Evolutionary conservation across 2,888 invertebrate species (phyloP), one percentile per base, ranked within the genome.

Genomic region (Cynaeus angustus): DNA sequence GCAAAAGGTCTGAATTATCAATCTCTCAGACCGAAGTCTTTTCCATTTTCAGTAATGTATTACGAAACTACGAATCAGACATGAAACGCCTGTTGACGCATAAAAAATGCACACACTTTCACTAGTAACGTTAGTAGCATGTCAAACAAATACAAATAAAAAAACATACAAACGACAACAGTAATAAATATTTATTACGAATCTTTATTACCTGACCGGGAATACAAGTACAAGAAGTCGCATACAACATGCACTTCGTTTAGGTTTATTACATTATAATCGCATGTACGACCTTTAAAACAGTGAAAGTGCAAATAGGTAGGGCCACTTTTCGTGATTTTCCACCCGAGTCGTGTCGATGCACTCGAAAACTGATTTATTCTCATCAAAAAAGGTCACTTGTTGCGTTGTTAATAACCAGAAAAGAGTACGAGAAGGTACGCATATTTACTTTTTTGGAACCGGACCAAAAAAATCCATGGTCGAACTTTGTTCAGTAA

Each of bases 141-240:
- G 46, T 68, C 61, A 61, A 50, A 59, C 33, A 10, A 33, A 67
- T 58, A 38, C 59, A 53, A 53, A 55, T 37, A 45, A 21, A 68
- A 46, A 53, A 67, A 10, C 38, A 28, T 28, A 56, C 52, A 53
- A 53, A 46, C 53, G 43, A 52, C 37, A 46, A 53, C 9, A 43
- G 3, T 21, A 12, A 62, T 68, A 62, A 68, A 68, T 68, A 68
- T 68, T 53, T 55, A 62, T 61, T 52, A 61, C 33, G 10, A 28
- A 46, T 14, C 14, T 13, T 55, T 21, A 21, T 58, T 58, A 58
- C 58, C 43, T 58, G 45, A 43, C 58, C 26, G 55, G 14, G 30
- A 14, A 52, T 16, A 55, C 16, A 21, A 21, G 21, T 21, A 21
- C 21, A 21, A 21, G 21, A 4, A 21, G 21, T 21, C 53, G 10